Conservation (phyloP, 1,140 invertebrate genomes). For the Lucilia sericata region DNA sequence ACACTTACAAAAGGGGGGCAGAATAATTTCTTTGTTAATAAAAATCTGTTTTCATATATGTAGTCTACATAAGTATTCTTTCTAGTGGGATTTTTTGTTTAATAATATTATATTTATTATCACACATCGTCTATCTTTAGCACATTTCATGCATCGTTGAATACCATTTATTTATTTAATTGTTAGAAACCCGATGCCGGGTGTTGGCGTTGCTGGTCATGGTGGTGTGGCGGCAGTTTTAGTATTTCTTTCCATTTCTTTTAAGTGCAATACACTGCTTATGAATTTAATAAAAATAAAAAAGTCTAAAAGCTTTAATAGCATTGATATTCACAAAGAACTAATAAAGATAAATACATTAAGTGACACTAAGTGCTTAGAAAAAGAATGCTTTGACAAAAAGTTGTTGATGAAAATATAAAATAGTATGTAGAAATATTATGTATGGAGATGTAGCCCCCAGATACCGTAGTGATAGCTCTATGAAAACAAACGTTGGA, state of each 20-base stretch:
- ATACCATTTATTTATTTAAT: background rate
- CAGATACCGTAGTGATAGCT: too few species aligned
- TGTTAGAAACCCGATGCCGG: background rate
- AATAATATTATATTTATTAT: background rate
- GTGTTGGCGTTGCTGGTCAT: background rate
- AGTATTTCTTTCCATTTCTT: background rate
- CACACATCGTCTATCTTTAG: background rate
- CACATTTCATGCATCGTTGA: constrained; percentile 38
- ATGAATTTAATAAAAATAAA: background rate
- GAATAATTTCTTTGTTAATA: too few species aligned
- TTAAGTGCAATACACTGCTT: background rate
- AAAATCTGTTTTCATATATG: too few species aligned
- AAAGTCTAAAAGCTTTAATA: constrained; percentile 9
- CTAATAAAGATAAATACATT: constrained; percentile 13
- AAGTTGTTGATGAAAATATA: background rate
- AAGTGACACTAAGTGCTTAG: background rate
- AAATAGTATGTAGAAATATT: background rate
- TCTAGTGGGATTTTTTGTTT: too few species aligned
- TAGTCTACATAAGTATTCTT: too few species aligned
- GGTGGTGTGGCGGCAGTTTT: background rate
- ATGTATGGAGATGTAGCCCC: background rate
- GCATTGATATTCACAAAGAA: background rate
- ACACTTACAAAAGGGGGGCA: too few species aligned
- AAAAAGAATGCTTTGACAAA: background rate
- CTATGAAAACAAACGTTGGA: too few species aligned